phyloP scores from a whole-genome alignment of 2,797 vertebrate species.

The Hirundo rustica region DNA sequence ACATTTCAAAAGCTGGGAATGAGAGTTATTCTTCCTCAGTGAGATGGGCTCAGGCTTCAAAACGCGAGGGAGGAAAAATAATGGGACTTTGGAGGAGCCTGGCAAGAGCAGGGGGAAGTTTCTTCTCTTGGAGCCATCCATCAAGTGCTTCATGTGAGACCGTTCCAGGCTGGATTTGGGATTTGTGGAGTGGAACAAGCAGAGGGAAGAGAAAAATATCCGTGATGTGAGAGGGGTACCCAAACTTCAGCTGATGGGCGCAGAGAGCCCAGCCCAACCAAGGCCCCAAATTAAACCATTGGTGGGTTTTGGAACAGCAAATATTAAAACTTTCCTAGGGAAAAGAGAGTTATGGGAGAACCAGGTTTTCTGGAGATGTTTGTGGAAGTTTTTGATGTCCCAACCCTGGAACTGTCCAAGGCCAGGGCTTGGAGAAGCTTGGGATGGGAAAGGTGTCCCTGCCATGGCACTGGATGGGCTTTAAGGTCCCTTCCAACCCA shows the following conservation, averaged over 20 bases:
- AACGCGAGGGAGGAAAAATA: neutral
- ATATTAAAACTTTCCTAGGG: neutral
- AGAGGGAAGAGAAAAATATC: neutral
- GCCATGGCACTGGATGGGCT: neutral
- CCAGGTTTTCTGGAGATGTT: neutral
- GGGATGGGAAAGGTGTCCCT: neutral
- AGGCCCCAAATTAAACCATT: neutral
- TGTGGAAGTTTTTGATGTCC: neutral
- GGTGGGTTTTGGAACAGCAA: neutral
- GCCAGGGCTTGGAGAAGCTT: neutral
- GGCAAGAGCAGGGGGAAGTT: neutral
- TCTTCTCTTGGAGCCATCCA: neutral
- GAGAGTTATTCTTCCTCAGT: conserved; percentile 30
- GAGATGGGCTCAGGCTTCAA: conserved; percentile 31
- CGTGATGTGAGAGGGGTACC: neutral
- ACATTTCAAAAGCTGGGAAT: conserved; percentile 61
- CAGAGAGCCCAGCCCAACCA: neutral
- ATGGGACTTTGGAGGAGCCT: neutral
- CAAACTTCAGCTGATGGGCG: neutral
- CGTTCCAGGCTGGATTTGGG: neutral
- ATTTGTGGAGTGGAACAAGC: neutral
- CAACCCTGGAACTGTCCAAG: neutral
- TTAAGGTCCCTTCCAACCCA: neutral
- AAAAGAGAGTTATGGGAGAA: neutral
- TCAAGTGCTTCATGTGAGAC: rapidly evolving